A percentile compares a stretch with the other conserved stretches of the same genome.
These are phyloP conservation scores for Panthera leo DNA, from an alignment of 2,113 vertebrate genomes.

Conservation along the genomic window DNA sequence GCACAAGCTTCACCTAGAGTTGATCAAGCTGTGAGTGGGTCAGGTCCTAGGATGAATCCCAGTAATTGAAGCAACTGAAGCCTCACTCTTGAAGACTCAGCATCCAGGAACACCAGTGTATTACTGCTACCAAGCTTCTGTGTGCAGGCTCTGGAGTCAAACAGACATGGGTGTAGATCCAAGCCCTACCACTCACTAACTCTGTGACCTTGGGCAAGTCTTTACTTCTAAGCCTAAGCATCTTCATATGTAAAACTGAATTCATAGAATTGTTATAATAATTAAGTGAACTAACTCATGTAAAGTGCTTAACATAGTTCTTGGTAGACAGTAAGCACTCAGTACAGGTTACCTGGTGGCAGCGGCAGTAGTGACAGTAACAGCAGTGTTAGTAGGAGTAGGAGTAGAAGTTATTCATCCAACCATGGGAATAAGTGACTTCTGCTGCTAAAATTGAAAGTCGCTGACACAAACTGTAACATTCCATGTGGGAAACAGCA, in stretches of 20 bases:
- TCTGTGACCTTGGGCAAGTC: background rate
- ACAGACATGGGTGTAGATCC: background rate
- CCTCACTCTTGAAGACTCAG: background rate
- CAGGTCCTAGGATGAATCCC: background rate
- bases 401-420: background rate
- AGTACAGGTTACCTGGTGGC: background rate
- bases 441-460: background rate
- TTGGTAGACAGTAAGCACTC: background rate
- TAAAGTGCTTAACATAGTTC: background rate
- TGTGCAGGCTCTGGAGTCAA: background rate
- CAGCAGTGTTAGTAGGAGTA: background rate
- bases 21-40: background rate
- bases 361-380: background rate
- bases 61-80: slow-evolving; percentile 6
- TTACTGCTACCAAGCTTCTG: background rate
- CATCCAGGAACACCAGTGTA: background rate
- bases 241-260: background rate
- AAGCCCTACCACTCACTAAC: background rate
- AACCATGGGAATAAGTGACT: background rate
- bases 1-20: background rate
- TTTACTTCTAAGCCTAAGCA: background rate
- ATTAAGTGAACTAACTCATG: background rate
- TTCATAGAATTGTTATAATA: background rate
- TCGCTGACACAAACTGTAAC: background rate
- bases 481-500: background rate